Base-by-base conservation (phyloP, 2,888 invertebrate genomes). In the Dusona sp. region DNA sequence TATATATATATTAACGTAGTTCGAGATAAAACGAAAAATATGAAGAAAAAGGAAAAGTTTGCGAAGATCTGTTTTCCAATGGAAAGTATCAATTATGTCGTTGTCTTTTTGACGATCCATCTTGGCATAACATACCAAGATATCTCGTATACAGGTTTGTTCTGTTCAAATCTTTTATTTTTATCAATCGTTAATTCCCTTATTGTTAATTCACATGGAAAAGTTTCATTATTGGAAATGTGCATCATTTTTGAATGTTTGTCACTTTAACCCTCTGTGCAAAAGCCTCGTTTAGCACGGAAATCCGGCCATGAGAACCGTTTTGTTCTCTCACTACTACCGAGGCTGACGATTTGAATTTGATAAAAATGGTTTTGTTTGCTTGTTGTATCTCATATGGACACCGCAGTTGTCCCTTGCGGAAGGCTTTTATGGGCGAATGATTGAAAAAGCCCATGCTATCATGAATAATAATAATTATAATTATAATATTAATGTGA, bases 401-500 rank as follows among this genome's bases (percentile, higher is more conserved):
- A 70, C 42, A 61, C 51, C 67, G 67, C 68, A 78, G 54, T n/a
- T n/a, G 79, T 75, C 79, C 83, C 29, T 79, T 78, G 61, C 61
- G 74, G 45, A 83, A 83, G 83, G 64, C 65, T 64, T 29, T 54
- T 54, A 79, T 61, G 79, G 80, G 65, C 61, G 29, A 65, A 54
- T 48, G 51, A 42, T 65, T 51, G 36, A 54, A 22, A 54, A 48
- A 80, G 51, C 73, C 73, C 80, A 65, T 38, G 8, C 29, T 61
- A 29, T 61, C 29, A 29, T 61, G 61, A 82, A 38, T 38, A 67
- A 78, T 83, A 73, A 83, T 83, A 54, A 72, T 67, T 38, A 80
- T 84, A 72, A 75, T 84, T 65, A 45, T 83, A 78, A 73, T 83
- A 77, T 68, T 78, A 82, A 79, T 84, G 65, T 13, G 82, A 79